Evolutionary conservation across 2,113 vertebrate genomes (phyloP), one percentile per base, ranked within the genome.

Genomic region (Leptosomus discolor): DNA sequence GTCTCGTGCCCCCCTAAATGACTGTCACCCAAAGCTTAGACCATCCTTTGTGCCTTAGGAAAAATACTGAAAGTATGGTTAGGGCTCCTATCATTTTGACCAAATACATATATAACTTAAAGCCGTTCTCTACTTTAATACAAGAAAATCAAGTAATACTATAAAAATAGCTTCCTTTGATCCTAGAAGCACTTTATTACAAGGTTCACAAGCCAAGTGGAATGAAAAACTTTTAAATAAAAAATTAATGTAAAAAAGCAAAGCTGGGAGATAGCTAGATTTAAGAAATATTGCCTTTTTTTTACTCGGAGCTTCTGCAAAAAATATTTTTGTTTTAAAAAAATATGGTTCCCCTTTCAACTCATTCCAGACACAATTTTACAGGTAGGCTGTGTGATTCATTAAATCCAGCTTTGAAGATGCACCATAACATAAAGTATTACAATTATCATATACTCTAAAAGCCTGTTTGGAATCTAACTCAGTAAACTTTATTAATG

Each of bases 321-420:
- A 95, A 97, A 92, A 88, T 88, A 94, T 85, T 95, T 97, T 57
- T 71, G 50, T 41, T 94, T 71, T 37, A 82, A 92, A 96, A 90
- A 92, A 85, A 54, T 70, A 75, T 37, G 5, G 91, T 87, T 95
- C 89, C 92, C 69, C 90, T 97, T 97, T 97, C 94, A 97, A 96
- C 92, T 97, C 82, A 94, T 97, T 98, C 94, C 95, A 97, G 94
- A 88, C 91, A 96, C 75, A 94, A 85, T 96, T 97, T 97, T 97
- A 95, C 96, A 97, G 95, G 94, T 97, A 96, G 82, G 48, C 70
- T 96, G 67, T 94, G 93, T 90, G 86, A 93, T 70, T 97, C 91
- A 73, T 95, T 97, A 95, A 93, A 95, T 92, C 41, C 73, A 87
- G 85, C 96, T 98, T 98, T 97, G 95, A 96, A 97, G 94, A 97